Evolutionary conservation across 1,140 invertebrate genomes (phyloP), one percentile per base, ranked within the genome.

Genomic region (Drosophila melanogaster): DNA sequence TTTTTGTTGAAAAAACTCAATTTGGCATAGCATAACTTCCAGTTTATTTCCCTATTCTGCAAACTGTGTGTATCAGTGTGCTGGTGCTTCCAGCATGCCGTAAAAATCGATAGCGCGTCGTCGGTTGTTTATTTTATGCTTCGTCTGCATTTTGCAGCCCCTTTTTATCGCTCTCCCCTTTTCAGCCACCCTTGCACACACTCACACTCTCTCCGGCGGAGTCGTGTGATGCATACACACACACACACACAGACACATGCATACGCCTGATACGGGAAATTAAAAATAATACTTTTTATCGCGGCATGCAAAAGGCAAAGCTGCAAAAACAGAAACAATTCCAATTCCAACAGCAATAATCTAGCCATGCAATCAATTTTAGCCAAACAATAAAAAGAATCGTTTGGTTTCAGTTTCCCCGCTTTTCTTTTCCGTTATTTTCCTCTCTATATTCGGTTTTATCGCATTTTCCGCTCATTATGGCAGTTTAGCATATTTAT

Each of bases 101-200:
- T 70, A 89, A 89, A 87, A 89, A 87, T 87, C 84, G 67, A 87
- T 87, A 87, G 67, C 75, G 81, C 81, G 72, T 73, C 72, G 78
- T 58, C 56, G 65, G 74, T 87, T 87, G 83, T 86, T 86, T 86
- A 86, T 87, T 86, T 87, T 87, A 86, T 87, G 83, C 83, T 87
- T 87, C 83, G 83, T 86, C 83, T 86, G 83, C 83, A 87, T 79
- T 86, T 86, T 79, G 55, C 84, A 87, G 84, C 84, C 84, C 84
- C 83, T 70, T 78, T 70, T 78, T 70, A 62, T 66, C 70, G 59
- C 33, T 41, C 58, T 40, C 59, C 44, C 49, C 22, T 46, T 50
- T 49, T 46, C 40, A 37, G 55, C 35, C 64, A 44, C 54, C 37
- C 46, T 38, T 38, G 43, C 54, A 76, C 33, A 46, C 30, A 70